Evolutionary conservation across 2,113 vertebrate genomes (phyloP).

Genomic region (Marcusenius ussheri): DNA sequence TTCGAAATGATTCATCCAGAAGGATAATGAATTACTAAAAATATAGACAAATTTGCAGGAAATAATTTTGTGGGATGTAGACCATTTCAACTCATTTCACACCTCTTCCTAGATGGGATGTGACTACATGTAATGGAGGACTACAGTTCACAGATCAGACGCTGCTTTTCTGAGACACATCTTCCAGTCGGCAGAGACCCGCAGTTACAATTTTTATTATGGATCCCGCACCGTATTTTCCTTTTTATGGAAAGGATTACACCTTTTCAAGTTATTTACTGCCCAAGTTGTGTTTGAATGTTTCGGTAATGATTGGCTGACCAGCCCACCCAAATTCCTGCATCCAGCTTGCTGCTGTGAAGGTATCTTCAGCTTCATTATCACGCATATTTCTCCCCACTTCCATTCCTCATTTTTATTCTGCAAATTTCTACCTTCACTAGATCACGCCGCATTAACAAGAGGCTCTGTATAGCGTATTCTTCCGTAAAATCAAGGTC

Average conservation of each 20-base stretch:
- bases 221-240: not conserved
- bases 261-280: not conserved
- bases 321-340: not conserved
- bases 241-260: not conserved
- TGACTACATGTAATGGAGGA: not conserved
- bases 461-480: not conserved
- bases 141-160: conserved; percentile 27
- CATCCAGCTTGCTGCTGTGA: not conserved
- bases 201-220: not conserved
- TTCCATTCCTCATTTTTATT: not conserved
- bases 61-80: not conserved
- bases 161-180: conserved; percentile 16
- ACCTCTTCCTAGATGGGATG: not conserved
- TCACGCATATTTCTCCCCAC: not conserved
- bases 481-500: not conserved
- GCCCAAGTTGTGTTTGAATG: not conserved
- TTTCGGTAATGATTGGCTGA: not conserved
- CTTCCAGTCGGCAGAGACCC: conserved; percentile 14
- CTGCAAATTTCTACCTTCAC: not conserved
- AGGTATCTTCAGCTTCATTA: not conserved
- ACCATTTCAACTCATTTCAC: not conserved
- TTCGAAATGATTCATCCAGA: not conserved
- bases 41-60: not conserved
- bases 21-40: conserved; percentile 4
- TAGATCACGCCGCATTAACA: not conserved